phyloP scores from a whole-genome alignment of 2,888 invertebrate genomes.

The Tolmerus cingulatus region DNA sequence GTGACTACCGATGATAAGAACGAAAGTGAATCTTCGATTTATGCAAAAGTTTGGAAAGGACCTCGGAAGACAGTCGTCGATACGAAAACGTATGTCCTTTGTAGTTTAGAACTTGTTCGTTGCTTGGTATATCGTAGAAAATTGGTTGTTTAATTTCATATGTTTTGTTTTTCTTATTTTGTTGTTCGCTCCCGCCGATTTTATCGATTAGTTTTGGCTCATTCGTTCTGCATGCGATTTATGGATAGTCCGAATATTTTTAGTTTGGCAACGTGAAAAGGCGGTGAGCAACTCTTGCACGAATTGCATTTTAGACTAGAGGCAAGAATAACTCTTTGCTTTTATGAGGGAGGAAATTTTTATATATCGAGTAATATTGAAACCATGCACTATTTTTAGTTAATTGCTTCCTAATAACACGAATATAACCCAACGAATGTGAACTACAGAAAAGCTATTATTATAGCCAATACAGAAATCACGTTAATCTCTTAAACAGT shows the following conservation, averaged over 20 bases:
- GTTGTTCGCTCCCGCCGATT: neutral
- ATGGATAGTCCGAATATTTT: neutral
- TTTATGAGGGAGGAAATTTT: neutral
- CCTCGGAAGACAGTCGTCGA: slow-evolving; percentile 62
- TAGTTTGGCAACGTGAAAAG: neutral
- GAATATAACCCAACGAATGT: neutral
- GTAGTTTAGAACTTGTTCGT: neutral
- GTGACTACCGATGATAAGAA: slow-evolving; percentile 50
- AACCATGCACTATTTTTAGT: neutral
- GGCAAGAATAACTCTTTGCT: neutral
- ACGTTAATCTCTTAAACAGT: too few species aligned
- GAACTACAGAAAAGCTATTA: too few species aligned
- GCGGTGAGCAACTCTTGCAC: neutral
- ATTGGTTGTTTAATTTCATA: neutral
- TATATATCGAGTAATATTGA: neutral
- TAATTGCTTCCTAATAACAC: neutral
- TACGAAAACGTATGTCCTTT: slow-evolving; percentile 61
- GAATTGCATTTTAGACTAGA: neutral
- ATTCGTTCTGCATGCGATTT: neutral
- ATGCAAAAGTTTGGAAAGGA: slow-evolving; percentile 64
- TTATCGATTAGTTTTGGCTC: neutral
- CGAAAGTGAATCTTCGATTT: slow-evolving; percentile 56
- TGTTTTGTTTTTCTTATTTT: neutral
- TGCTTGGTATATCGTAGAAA: neutral
- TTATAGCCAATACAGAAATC: too few species aligned